These are phyloP conservation scores for Lophius americanus DNA, from an alignment of 2,797 vertebrate genomes.

Conservation along the genomic window DNA sequence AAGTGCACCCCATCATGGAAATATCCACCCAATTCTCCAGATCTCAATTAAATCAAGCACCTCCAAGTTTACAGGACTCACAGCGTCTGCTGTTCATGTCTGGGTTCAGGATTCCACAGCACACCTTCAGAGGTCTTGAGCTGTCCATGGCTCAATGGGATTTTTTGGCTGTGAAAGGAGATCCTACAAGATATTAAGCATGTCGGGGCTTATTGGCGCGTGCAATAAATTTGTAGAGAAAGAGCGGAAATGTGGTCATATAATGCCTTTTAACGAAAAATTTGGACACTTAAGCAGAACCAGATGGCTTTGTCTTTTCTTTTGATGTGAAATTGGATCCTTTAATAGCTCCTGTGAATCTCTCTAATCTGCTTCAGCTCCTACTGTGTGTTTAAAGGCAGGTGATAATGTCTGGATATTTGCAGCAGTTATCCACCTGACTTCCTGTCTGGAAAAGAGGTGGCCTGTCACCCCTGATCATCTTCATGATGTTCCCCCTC, in stretches of 20 bases:
- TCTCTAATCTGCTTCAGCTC: constrained; percentile 50
- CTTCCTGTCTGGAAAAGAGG: constrained; percentile 65
- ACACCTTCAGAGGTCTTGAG: too few relatives aligned
- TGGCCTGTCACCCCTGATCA: constrained; percentile 59
- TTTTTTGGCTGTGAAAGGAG: too few relatives aligned
- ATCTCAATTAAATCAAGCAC: too few relatives aligned
- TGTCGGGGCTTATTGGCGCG: too few relatives aligned
- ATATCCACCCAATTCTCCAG: too few relatives aligned
- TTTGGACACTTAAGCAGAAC: constrained; percentile 39
- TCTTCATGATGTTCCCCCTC: constrained; percentile 41
- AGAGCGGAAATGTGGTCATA: neutral
- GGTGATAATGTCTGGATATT: constrained; percentile 52
- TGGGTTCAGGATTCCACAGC: too few relatives aligned
- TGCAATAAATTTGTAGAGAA: neutral
- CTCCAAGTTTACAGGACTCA: too few relatives aligned
- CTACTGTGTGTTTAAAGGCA: constrained; percentile 56
- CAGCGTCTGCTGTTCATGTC: too few relatives aligned
- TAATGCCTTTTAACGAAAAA: constrained; percentile 8
- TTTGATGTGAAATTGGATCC: constrained; percentile 48
- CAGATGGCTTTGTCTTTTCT: constrained; percentile 5
- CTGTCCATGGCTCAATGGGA: too few relatives aligned
- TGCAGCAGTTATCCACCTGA: constrained; percentile 57
- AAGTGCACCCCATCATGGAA: too few relatives aligned
- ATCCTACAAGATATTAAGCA: too few relatives aligned
- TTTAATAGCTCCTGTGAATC: constrained; percentile 25